Conservation (phyloP, 2,888 invertebrate species). For the Cataglyphis altisquamis region DNA sequence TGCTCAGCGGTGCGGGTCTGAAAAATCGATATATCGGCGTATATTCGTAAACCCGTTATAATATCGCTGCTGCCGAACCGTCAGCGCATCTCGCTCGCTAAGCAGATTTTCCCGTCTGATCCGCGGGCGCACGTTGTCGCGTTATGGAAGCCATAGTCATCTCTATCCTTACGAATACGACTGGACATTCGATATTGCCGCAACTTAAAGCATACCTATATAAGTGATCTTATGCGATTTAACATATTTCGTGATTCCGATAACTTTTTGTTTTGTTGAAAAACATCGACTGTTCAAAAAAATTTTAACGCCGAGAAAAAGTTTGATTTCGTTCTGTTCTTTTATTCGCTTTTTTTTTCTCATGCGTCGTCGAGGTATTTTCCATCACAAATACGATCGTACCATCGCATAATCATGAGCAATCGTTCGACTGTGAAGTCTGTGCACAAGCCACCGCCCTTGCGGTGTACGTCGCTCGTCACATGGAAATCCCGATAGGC, state of each 20-base stretch:
- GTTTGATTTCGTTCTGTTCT: neutral
- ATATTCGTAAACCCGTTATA: constrained; percentile 56
- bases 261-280: constrained; percentile 39
- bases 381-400: constrained; percentile 48
- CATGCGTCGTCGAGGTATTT: constrained; percentile 9
- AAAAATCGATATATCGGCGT: constrained; percentile 59
- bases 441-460: constrained; percentile 62
- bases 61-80: constrained; percentile 22
- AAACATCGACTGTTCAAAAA: neutral
- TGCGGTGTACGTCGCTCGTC: constrained; percentile 56
- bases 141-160: constrained; percentile 45
- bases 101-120: constrained; percentile 78
- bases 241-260: constrained; percentile 5
- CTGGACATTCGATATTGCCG: constrained; percentile 13
- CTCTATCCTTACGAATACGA: constrained; percentile 28
- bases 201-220: constrained; percentile 1
- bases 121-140: constrained; percentile 68
- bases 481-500: constrained; percentile 66
- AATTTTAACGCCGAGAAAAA: neutral
- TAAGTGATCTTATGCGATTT: neutral
- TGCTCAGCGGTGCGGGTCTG: constrained; percentile 47
- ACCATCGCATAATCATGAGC: constrained; percentile 64
- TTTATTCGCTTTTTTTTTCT: neutral
- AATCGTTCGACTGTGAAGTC: constrained; percentile 74
- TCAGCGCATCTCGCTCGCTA: constrained; percentile 64